A percentile compares a stretch with the other conserved stretches of the same genome.
Conservation (phyloP, 2,113 vertebrate genomes). For the Prolemur simus region DNA sequence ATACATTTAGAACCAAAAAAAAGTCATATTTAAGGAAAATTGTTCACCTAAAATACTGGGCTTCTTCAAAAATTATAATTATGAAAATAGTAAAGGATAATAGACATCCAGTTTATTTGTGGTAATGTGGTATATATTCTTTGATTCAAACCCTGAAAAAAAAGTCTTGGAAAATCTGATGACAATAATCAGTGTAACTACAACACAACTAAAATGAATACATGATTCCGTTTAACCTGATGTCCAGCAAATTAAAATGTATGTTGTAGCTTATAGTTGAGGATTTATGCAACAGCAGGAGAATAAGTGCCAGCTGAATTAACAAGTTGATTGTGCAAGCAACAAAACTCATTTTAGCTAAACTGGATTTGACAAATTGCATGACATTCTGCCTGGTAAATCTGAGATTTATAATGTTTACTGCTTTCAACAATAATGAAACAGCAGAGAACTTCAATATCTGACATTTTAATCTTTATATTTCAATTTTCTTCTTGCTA, state of each 20-base stretch:
- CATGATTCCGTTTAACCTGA: conserved; percentile 32
- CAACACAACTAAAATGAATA: neutral
- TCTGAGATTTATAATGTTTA: conserved; percentile 69
- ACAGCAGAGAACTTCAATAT: conserved; percentile 45
- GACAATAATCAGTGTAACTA: neutral
- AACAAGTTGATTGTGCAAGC: conserved; percentile 61
- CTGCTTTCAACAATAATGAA: conserved; percentile 61
- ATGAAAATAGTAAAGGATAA: neutral
- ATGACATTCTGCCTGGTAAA: conserved; percentile 55
- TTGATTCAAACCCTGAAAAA: conserved; percentile 14
- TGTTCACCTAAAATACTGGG: neutral
- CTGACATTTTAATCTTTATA: conserved; percentile 43
- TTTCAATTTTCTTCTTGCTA: conserved; percentile 56
- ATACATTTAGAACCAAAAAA: neutral
- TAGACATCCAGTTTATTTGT: neutral
- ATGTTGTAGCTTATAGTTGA: conserved; percentile 24
- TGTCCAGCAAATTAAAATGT: conserved; percentile 63
- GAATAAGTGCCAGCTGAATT: conserved; percentile 57
- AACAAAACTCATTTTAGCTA: conserved; percentile 37
- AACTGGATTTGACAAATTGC: conserved; percentile 62
- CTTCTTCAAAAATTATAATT: neutral
- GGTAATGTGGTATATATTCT: neutral
- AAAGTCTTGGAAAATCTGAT: neutral
- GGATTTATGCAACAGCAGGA: conserved; percentile 45
- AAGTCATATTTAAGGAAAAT: neutral